Evolutionary conservation across 2,888 invertebrate genomes (phyloP).

Genomic region (Deroplatys truncata): DNA sequence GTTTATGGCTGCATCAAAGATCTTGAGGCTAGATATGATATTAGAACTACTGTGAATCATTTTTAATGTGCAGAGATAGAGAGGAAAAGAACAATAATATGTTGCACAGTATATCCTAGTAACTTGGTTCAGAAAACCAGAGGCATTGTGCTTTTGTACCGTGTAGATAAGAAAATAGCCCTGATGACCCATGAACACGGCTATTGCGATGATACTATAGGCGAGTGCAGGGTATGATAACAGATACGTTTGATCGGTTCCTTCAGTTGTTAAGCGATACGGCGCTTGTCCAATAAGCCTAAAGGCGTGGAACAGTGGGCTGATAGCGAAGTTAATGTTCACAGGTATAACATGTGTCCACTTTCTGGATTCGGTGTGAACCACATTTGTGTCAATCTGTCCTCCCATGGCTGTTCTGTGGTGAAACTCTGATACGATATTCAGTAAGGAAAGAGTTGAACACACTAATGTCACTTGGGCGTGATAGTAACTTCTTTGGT

Average conservation of each 20-base stretch:
- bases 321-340: neutral
- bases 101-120: neutral
- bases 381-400: no score
- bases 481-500: no score
- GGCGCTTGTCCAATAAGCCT: neutral
- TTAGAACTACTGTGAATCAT: neutral
- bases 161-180: neutral
- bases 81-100: neutral
- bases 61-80: neutral
- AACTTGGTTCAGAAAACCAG: neutral
- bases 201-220: neutral
- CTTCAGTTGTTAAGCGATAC: neutral
- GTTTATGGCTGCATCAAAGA: neutral
- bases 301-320: neutral
- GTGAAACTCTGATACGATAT: no score
- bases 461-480: no score
- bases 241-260: neutral
- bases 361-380: no score
- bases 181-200: neutral
- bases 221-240: neutral
- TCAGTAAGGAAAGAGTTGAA: no score
- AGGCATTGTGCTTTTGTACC: neutral
- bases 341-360: no score
- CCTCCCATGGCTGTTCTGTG: no score
- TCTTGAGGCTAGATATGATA: neutral